phyloP scores from a whole-genome alignment of 2,113 vertebrate genomes.

The Uropsilus gracilis region DNA sequence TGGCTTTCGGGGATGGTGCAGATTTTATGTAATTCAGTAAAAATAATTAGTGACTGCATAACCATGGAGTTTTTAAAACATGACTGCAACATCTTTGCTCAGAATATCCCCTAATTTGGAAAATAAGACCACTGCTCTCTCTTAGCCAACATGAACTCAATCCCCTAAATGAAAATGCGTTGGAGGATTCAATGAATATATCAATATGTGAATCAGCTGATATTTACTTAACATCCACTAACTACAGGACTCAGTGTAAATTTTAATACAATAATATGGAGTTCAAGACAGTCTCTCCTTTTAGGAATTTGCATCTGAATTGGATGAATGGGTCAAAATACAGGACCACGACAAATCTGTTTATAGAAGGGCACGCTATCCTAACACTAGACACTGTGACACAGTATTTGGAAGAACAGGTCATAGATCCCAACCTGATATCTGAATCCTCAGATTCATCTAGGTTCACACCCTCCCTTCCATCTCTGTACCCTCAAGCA shows the following conservation, averaged over 20 bases:
- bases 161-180: background rate
- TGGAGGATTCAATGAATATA: constrained; percentile 14
- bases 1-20: constrained; percentile 16
- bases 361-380: background rate
- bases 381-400: background rate
- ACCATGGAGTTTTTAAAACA: background rate
- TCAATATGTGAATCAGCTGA: background rate
- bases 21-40: constrained; percentile 9
- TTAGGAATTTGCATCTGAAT: constrained; percentile 30
- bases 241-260: background rate
- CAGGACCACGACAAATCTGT: constrained; percentile 13
- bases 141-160: background rate
- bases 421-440: background rate
- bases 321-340: background rate
- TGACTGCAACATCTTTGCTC: background rate
- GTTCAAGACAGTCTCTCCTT: background rate
- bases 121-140: background rate
- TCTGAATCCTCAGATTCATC: constrained; percentile 17
- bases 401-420: background rate
- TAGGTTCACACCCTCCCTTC: constrained; percentile 19
- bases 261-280: constrained; percentile 30
- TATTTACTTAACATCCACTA: background rate
- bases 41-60: background rate
- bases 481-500: background rate
- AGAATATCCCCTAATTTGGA: background rate